Percentiles rank a stretch among this genome's conserved stretches.
Evolutionary conservation across 2,113 vertebrate species (phyloP).

Genomic region (Ictalurus furcatus): DNA sequence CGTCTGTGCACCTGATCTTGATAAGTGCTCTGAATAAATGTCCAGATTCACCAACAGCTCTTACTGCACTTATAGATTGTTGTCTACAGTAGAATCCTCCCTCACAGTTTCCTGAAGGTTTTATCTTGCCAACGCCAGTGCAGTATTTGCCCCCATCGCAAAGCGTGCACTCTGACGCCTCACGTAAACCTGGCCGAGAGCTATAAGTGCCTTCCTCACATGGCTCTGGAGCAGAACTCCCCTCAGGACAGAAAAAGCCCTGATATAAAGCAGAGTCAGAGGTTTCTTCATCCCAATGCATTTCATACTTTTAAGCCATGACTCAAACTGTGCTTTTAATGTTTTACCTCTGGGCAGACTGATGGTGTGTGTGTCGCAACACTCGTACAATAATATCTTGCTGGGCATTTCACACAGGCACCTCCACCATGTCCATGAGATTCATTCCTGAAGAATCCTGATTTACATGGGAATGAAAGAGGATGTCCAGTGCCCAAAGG

Average conservation of each 20-base stretch:
- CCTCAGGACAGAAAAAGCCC: constrained; percentile 80
- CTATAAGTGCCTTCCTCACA: constrained; percentile 82
- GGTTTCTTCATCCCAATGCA: background rate
- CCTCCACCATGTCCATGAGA: constrained; percentile 66
- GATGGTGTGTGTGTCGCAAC: constrained; percentile 72
- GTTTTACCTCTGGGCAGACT: constrained; percentile 75
- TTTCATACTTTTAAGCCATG: constrained; percentile 5
- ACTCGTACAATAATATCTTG: constrained; percentile 76
- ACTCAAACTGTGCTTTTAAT: background rate
- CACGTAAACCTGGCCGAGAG: constrained; percentile 64
- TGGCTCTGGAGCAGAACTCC: constrained; percentile 73
- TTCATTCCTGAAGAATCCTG: constrained; percentile 78
- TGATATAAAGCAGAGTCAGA: constrained; percentile 50
- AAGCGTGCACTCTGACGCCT: constrained; percentile 67
- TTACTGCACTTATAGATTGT: constrained; percentile 76
- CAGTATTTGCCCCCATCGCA: constrained; percentile 81
- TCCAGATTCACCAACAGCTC: constrained; percentile 34
- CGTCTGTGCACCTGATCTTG: background rate
- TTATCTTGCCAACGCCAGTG: constrained; percentile 68
- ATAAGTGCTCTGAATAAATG: background rate
- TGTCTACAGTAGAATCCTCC: constrained; percentile 82
- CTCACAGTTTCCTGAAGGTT: constrained; percentile 76
- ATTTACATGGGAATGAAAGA: constrained; percentile 77
- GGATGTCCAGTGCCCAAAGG: constrained; percentile 81
- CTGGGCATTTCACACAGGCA: constrained; percentile 72